These are phyloP conservation scores for Entomobrya multifasciata DNA, from an alignment of 2,888 invertebrate species.

Conservation along the genomic window DNA sequence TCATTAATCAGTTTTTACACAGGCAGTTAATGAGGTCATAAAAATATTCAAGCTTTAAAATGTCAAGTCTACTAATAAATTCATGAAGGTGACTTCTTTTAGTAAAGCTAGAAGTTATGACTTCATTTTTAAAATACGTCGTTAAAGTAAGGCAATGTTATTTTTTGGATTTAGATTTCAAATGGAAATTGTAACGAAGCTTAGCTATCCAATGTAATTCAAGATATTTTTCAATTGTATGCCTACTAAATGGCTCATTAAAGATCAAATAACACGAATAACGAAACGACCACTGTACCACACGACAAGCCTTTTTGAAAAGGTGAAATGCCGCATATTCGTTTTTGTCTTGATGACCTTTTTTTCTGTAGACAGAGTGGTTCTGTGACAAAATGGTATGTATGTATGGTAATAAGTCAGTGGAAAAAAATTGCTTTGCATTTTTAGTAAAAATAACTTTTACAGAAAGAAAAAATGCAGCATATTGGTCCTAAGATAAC, in stretches of 20 bases:
- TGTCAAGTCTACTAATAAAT: slow-evolving; percentile 32
- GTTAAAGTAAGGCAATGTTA: too few relatives aligned
- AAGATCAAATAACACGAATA: neutral
- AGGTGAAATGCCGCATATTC: slow-evolving; percentile 17
- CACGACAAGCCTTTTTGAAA: slow-evolving; percentile 28
- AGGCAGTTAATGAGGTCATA: slow-evolving; percentile 48
- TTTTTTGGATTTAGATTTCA: neutral
- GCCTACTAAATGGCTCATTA: slow-evolving; percentile 43
- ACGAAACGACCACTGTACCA: neutral
- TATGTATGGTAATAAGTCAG: slow-evolving; percentile 30
- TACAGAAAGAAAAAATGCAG: too few relatives aligned
- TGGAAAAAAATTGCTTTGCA: slow-evolving; percentile 35
- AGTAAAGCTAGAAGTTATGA: too few relatives aligned
- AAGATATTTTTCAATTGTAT: too few relatives aligned
- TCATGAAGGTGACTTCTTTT: too few relatives aligned
- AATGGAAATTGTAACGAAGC: too few relatives aligned
- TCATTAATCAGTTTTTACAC: slow-evolving; percentile 45
- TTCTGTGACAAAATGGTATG: neutral
- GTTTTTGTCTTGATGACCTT: neutral
- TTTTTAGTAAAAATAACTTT: slow-evolving; percentile 6
- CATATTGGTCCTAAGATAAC: too few relatives aligned
- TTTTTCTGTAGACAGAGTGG: neutral
- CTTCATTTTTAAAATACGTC: too few relatives aligned
- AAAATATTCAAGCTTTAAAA: neutral
- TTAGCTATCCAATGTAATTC: too few relatives aligned